Evolutionary conservation across 2,113 vertebrate genomes (phyloP).

Genomic region (Melanerpes formicivorus): DNA sequence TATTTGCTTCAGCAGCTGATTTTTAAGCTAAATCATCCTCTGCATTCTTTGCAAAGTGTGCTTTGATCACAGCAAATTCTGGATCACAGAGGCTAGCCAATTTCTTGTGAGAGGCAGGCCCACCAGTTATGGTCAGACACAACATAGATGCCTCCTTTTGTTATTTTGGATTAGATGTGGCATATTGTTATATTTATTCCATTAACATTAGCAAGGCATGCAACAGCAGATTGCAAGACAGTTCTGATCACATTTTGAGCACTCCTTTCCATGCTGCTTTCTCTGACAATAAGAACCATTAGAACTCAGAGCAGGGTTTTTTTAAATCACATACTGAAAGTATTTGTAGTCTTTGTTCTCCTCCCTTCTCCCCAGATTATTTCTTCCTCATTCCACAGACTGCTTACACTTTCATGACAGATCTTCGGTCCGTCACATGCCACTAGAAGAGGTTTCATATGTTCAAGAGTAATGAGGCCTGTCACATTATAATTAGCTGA

Average conservation of each 20-base stretch:
- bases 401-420: background rate
- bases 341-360: background rate
- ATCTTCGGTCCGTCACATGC: accelerated
- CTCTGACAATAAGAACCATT: background rate
- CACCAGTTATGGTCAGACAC: background rate
- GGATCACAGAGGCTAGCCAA: background rate
- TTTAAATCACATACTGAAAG: background rate
- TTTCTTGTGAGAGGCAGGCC: background rate
- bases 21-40: conserved; percentile 41
- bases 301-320: background rate
- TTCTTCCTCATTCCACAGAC: background rate
- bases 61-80: conserved; percentile 15
- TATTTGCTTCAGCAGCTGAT: conserved; percentile 9
- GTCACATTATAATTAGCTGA: background rate
- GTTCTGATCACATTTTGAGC: background rate
- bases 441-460: background rate
- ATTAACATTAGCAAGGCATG: background rate
- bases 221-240: conserved; percentile 2
- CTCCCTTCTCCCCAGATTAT: accelerated
- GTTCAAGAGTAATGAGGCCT: background rate
- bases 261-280: background rate
- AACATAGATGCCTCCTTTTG: background rate
- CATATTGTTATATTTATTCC: background rate
- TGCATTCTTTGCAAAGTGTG: conserved; percentile 29
- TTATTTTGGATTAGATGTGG: conserved; percentile 4